A percentile compares a stretch with the other conserved stretches of the same genome.
Evolutionary conservation across 2,113 vertebrate genomes (phyloP).

Genomic region (Tachuris rubrigastra): DNA sequence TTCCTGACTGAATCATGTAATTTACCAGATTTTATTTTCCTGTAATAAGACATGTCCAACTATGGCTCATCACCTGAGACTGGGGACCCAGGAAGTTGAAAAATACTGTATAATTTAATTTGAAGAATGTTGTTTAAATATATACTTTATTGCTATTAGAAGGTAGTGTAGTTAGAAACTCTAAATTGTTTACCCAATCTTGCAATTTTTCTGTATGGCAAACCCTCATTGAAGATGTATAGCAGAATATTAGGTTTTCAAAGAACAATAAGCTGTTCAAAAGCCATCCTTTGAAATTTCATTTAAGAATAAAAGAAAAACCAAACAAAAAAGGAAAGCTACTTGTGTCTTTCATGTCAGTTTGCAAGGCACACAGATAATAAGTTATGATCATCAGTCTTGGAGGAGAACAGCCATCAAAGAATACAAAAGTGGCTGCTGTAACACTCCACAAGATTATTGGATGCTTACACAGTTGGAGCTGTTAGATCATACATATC

Average conservation of each 20-base stretch:
- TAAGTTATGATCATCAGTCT: background rate
- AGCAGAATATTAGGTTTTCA: background rate
- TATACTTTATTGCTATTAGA: background rate
- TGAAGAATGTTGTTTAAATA: background rate
- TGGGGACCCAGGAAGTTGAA: background rate
- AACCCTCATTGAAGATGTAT: background rate
- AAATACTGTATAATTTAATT: background rate
- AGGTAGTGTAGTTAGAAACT: background rate
- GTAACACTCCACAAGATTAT: background rate
- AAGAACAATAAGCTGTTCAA: background rate
- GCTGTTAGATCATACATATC: background rate
- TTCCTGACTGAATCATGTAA: background rate
- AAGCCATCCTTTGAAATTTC: background rate
- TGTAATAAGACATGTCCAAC: background rate
- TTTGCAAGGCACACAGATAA: background rate
- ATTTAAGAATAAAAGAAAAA: background rate
- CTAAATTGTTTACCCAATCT: background rate
- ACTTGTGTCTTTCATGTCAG: background rate
- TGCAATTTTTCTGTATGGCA: background rate
- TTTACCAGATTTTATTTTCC: background rate
- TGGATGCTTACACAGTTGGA: background rate
- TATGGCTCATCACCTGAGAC: background rate
- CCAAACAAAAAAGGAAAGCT: background rate
- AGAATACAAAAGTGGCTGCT: background rate
- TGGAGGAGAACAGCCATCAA: background rate